These are phyloP conservation scores for Stenotaenia linearis DNA, from an alignment of 2,888 invertebrate species.

Conservation along the genomic window DNA sequence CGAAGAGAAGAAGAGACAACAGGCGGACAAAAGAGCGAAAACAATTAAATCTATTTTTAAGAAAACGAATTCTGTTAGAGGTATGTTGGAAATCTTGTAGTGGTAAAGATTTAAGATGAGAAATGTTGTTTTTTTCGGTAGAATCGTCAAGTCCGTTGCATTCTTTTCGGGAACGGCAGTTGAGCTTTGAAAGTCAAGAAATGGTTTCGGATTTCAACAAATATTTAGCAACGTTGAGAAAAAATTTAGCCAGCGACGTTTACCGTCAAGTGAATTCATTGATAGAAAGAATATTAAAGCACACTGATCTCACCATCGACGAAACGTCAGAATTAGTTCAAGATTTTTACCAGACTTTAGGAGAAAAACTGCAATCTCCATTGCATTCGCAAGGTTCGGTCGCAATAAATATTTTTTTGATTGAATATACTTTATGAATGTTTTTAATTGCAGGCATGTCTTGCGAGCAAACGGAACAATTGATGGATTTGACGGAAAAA, in stretches of 20 bases:
- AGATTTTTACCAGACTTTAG: constrained; percentile 76
- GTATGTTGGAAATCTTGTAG: no score
- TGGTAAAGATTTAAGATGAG: neutral
- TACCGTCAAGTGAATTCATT: constrained; percentile 59
- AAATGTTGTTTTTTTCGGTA: neutral
- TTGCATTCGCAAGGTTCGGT: constrained; percentile 53
- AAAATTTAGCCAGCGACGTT: constrained; percentile 50
- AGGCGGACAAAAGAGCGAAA: constrained; percentile 70
- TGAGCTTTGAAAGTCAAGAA: constrained; percentile 47
- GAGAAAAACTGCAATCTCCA: constrained; percentile 65
- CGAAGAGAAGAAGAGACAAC: constrained; percentile 76
- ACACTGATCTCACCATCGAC: constrained; percentile 63
- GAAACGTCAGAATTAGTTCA: constrained; percentile 86
- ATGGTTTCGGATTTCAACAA: constrained; percentile 48
- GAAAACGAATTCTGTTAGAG: constrained; percentile 51
- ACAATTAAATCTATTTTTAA: constrained; percentile 70
- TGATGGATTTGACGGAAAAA: constrained; percentile 89
- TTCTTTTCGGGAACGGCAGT: constrained; percentile 34
- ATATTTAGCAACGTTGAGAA: constrained; percentile 46
- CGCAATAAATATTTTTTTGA: neutral
- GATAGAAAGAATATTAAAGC: constrained; percentile 54
- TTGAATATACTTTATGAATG: neutral
- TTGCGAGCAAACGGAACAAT: constrained; percentile 67
- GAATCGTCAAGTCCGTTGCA: constrained; percentile 33
- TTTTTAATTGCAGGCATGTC: constrained; percentile 51